Evolutionary conservation across 1,140 invertebrate genomes (phyloP), one percentile per base, ranked within the genome.

Genomic region (Aphelinus atriplicis): DNA sequence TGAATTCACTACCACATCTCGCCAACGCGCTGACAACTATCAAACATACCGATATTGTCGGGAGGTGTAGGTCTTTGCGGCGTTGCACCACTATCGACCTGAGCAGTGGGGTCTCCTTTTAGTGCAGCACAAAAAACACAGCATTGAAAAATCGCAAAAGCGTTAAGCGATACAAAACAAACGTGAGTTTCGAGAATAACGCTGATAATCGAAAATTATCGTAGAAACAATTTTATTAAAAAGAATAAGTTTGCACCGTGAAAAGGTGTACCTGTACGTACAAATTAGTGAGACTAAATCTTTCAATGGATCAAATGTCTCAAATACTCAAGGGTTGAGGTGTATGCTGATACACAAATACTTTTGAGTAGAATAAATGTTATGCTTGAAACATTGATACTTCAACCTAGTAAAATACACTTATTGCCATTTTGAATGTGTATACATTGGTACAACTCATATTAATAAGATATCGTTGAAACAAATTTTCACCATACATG

Each of bases 11-110:
- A 74, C 7, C 56, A 51, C 26, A 56, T 68, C 56, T 56, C 45
- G 50, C 46, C 26, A 26, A 69, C 73, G 53, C 73, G 66, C 47
- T 69, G 66, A 74, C 50, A 68, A 56, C 60, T 69, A n/a, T 71
- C 50, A 55, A 78, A 87, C 87, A 79, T 88, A 88, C 87, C 87
- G 74, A 88, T 87, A 79, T 78, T 86, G 82, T 82, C 78, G 77
- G 87, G 86, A 80, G 87, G 87, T 83, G 85, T 82, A 78, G 87
- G 87, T 85, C 86, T 86, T 86, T 88, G 87, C 67, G 87, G 86
- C 76, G 80, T 82, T 80, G 78, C 77, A 78, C 81, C 83, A 83
- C 78, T 80, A 72, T 77, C 65, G 58, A 73, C 55, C 75, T 69
- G 72, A 75, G 79, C 79, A 72, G 77, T 69, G 63, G 81, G 62